Evolutionary conservation across 2,888 invertebrate genomes (phyloP), one percentile per base, ranked within the genome.

Genomic region (Sarcophaga variegata): DNA sequence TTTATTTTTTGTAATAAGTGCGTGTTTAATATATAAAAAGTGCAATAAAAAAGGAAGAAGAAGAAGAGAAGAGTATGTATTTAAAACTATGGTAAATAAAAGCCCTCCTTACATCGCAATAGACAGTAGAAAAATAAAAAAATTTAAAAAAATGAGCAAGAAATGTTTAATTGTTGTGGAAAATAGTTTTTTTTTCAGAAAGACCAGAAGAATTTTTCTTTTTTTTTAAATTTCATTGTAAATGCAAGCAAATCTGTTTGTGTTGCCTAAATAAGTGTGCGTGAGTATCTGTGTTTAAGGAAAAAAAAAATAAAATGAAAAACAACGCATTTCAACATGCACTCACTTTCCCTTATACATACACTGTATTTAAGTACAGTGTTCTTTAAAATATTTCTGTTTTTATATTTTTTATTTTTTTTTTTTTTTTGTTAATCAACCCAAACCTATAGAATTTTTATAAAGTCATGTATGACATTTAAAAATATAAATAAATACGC

Each of bases 321-420:
- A 54, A 54, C 12, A 54, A 54, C 54, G 1, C 54, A 54, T 17
- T 54, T 54, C 54, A 17, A 17, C 14, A 12, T 54, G 54, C 54
- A 54, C 14, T 49, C 4, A 54, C 54, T 54, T 17, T 14, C 17
- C 17, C 54, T 54, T 17, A 54, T 54, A 37, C 64, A 62, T 63
- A 59, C 22, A 63, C 12, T 82, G 64, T 60, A 49, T 11, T 47
- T 11, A 83, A 79, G 79, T 80, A 75, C 75, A 75, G 75, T 79
- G 14, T 27, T 67, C n/a, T n/a, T 70, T 49, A 59, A 54, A 54
- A 14, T 54, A 17, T 25, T 63, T 4, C 37, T 70, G 1, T 63
- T 70, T 63, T 47, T 74, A n/a, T n/a, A n/a, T 62, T 70, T 71
- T 1, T 37, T 54, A 64, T 6, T 69, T 47, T 54, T 70, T 71